These are phyloP conservation scores for Rhabdophis nuchalis DNA, from an alignment of 2,797 vertebrate genomes.

Conservation along the genomic window DNA sequence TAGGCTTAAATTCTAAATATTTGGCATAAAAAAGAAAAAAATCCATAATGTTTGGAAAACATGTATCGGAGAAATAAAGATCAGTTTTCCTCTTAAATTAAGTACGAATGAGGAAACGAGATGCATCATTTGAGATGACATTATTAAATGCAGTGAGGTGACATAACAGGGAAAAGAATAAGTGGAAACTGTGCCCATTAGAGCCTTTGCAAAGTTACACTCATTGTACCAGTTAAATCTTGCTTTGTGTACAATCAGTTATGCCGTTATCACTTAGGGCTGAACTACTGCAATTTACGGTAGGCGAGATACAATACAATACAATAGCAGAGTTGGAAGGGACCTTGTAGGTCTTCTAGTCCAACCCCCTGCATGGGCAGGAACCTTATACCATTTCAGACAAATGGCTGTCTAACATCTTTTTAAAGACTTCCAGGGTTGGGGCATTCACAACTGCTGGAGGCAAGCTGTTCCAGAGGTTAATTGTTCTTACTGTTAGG, in stretches of 20 bases:
- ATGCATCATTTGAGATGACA: background rate
- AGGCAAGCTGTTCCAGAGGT: no score
- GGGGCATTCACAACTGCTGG: no score
- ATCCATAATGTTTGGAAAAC: conserved; percentile 66
- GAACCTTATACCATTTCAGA: no score
- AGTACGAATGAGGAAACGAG: conserved; percentile 6
- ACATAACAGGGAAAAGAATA: background rate
- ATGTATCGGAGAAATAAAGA: conserved; percentile 52
- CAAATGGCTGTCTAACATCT: no score
- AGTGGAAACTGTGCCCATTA: background rate
- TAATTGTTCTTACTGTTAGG: no score
- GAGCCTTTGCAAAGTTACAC: background rate
- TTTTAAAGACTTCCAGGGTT: no score
- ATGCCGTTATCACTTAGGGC: background rate
- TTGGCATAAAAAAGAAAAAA: background rate
- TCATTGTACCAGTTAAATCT: background rate
- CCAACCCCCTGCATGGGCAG: no score
- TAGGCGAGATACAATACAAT: no score
- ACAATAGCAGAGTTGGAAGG: no score
- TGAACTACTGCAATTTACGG: background rate
- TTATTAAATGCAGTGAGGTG: background rate
- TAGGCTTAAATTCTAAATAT: conserved; percentile 34
- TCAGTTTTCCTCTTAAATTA: conserved; percentile 43
- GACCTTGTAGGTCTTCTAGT: no score
- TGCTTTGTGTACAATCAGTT: background rate